Base-by-base conservation (phyloP, 2,113 vertebrate species). In the Leucopsar rothschildi region DNA sequence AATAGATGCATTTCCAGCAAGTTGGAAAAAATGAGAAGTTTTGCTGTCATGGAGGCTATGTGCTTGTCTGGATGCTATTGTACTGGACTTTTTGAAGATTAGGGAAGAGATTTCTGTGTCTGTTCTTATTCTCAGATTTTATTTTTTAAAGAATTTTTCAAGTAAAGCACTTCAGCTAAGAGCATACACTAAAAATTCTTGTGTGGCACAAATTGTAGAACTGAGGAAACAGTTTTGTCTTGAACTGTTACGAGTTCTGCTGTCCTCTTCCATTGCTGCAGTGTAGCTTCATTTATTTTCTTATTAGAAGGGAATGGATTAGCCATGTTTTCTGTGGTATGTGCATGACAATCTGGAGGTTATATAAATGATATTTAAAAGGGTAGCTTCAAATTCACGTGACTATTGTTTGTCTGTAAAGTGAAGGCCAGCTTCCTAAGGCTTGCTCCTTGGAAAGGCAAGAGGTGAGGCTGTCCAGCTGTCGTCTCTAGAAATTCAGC, bases 401-500 rank as follows among this genome's bases (percentile, higher is more conserved):
- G 35, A 44, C 33, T 47, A n/a, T 44, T 59, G 53, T 79, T 87
- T 49, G 49, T 73, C 72, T 83, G 37, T 42, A 49, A 69, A 90
- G 40, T 24, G 31, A 82, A 65, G 75, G 39, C 35, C 52, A 82
- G 27, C 85, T 73, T 94, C 72, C 39, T 65, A 27, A 80, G 75
- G 40, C 68, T 61, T 57, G 55, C 23, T 86, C 50, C 59, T 55
- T 83, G 64, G 76, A 65, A 77, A 47, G 55, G 35, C 81, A 72
- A 68, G 87, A 93, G 87, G 55, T 95, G 56, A 91, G 61, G 52
- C 68, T 81, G 55, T 73, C 75, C 60, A 47, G 66, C 85, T 95
- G 78, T 82, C 75, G 71, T 87, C 77, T 86, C 18, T 23, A 82
- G 86, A 93, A 71, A 47, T 91, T 90, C 70, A 95, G 82, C 85